Conservation (phyloP, 1,140 invertebrate species). For the Octopus sinensis region DNA sequence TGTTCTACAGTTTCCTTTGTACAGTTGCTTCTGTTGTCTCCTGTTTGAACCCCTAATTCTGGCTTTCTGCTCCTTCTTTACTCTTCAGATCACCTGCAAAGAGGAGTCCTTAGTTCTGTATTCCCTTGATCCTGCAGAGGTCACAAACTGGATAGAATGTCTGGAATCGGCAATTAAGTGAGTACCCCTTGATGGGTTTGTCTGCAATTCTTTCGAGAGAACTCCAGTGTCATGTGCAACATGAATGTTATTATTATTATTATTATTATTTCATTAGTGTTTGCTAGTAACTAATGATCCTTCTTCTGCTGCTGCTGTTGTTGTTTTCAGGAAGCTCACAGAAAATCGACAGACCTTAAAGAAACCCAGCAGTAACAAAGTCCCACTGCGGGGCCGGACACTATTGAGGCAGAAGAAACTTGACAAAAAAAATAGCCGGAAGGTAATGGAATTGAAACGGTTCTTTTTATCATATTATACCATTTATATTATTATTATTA, state of each 20-base stretch:
- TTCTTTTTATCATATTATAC: neutral
- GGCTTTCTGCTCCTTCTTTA: neutral
- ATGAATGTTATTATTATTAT: neutral
- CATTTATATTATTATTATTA: neutral
- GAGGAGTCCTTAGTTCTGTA: conserved; percentile 52
- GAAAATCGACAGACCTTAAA: conserved; percentile 43
- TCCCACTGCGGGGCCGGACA: conserved; percentile 46
- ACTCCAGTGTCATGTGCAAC: neutral
- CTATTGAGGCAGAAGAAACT: conserved; percentile 37
- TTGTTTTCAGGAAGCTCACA: conserved; percentile 37
- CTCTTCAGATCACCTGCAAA: conserved; percentile 52
- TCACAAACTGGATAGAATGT: conserved; percentile 41
- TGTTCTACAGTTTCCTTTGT: no score
- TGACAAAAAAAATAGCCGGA: conserved; percentile 41
- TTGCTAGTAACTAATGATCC: neutral
- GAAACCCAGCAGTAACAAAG: conserved; percentile 54
- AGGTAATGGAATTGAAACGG: conserved; percentile 24
- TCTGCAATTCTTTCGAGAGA: neutral
- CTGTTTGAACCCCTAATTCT: neutral
- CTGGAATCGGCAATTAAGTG: conserved; percentile 48
- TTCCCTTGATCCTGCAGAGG: conserved; percentile 43
- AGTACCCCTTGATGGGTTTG: neutral
- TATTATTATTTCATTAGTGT: neutral
- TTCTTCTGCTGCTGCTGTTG: neutral
- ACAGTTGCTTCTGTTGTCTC: no score